Base-by-base conservation (phyloP, 1,140 invertebrate genomes). In the Polypedilum pembai region DNA sequence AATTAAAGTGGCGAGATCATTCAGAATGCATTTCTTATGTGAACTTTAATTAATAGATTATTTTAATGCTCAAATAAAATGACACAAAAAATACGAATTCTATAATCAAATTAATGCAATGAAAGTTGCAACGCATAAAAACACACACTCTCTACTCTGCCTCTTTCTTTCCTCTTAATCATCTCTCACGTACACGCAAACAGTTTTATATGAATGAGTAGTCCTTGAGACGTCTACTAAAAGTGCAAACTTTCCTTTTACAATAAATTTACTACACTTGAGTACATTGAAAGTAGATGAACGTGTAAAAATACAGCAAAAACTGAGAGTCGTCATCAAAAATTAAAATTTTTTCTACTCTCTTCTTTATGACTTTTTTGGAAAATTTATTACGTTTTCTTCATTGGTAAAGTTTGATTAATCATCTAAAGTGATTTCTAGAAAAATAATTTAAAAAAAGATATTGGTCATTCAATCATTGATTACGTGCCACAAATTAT, bases 181-280 rank as follows among this genome's bases (percentile, higher is more conserved):
- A 33, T 33, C 24, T 33, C 24, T 33, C 24, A 33, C 24, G 24
- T 33, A 33, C 24, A 33, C 24, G 24, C 24, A 33, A 33, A 33
- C 24, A 56, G n/a, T 15, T 12, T 56, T 12, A 56, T n/a, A 56
- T 56, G 10, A 56, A 56, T 56, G 45, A 56, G n/a, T n/a, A 56
- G 45, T 56, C 45, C 45, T 56, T 56, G 45, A 56, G 45, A 56
- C 45, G 10, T 56, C 45, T 56, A 56, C n/a, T 3, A 56, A 15
- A 56, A 12, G 45, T 56, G 45, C 45, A 56, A 56, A 56, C 45
- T 56, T 56, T 56, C 45, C 45, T 56, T 15, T 56, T 56, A n/a
- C n/a, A n/a, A 56, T 56, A 56, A 12, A 56, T 56, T 56, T n/a
- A 3, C n/a, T 56, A 56, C 45, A 56, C 45, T 56, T 56, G n/a